phyloP scores from a whole-genome alignment of 2,113 vertebrate species.

The Dromiciops gliroides region DNA sequence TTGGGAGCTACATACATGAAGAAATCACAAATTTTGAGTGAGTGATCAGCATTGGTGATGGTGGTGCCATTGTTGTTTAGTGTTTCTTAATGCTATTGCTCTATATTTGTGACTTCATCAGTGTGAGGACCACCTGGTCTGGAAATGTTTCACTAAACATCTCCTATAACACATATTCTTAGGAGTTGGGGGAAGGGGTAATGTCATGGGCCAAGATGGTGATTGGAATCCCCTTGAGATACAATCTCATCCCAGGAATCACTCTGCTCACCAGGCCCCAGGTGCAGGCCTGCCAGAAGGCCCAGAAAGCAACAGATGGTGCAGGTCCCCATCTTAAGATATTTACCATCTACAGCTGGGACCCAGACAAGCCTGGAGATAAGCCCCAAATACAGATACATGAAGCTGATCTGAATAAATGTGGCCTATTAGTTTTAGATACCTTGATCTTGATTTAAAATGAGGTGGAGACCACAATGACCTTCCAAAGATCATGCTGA shows the following conservation, averaged over 20 bases:
- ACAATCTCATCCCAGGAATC: background rate
- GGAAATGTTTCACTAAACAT: background rate
- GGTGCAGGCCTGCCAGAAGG: constrained; percentile 81
- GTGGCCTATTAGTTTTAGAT: constrained; percentile 94
- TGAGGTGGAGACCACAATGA: constrained; percentile 93
- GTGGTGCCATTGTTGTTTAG: background rate
- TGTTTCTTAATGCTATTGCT: background rate
- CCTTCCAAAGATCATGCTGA: constrained; percentile 95
- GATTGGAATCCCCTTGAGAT: background rate
- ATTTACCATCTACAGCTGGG: constrained; percentile 94
- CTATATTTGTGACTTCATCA: no score
- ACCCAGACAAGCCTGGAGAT: constrained; percentile 91
- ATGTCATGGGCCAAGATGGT: background rate
- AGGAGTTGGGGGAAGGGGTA: background rate
- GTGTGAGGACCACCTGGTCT: background rate
- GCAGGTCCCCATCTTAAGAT: constrained; percentile 86
- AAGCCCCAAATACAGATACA: constrained; percentile 93
- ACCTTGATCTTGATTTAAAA: constrained; percentile 99
- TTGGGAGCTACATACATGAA: background rate
- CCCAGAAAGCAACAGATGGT: constrained; percentile 84
- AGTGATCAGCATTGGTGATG: background rate
- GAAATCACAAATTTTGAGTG: background rate
- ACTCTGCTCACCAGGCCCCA: background rate
- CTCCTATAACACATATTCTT: background rate
- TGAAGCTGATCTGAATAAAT: constrained; percentile 90